Conservation (phyloP, 2,888 invertebrate genomes). For the Hoplodrina blanda region DNA sequence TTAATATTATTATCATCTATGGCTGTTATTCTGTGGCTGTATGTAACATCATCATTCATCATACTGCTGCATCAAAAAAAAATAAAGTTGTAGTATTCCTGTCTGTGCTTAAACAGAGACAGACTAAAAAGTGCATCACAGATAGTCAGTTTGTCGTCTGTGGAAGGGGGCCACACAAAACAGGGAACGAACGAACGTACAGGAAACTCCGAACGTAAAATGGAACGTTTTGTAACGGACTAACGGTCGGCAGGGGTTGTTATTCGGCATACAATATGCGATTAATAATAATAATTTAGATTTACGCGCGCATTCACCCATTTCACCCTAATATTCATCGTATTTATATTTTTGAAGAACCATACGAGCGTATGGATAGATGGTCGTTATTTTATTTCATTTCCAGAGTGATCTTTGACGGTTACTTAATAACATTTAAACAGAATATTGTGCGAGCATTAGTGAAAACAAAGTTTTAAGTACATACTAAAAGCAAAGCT, state of each 20-base stretch:
- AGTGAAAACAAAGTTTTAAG: conserved; percentile 1
- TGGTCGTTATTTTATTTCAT: conserved; percentile 47
- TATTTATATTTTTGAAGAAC: background rate
- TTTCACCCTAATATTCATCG: conserved; percentile 13
- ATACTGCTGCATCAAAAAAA: no score
- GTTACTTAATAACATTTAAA: conserved; percentile 10
- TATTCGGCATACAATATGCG: background rate
- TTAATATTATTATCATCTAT: no score
- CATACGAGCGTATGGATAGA: no score
- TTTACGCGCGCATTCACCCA: conserved; percentile 66
- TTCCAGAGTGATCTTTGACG: conserved; percentile 38
- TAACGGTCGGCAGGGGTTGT: conserved; percentile 36
- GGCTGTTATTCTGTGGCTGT: no score
- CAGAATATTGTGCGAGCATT: background rate
- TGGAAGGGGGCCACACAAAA: no score
- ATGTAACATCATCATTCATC: no score
- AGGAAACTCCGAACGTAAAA: conserved; percentile 16
- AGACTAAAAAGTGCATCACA: no score
- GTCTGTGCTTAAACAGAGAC: no score
- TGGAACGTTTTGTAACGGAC: conserved; percentile 73
- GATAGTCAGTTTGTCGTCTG: no score
- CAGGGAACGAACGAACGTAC: no score
- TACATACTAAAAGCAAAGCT: background rate
- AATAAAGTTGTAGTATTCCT: no score
- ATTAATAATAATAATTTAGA: conserved; percentile 62